Evolutionary conservation across 2,113 vertebrate genomes (phyloP), one percentile per base, ranked within the genome.

Genomic region (Odobenus rosmarus): DNA sequence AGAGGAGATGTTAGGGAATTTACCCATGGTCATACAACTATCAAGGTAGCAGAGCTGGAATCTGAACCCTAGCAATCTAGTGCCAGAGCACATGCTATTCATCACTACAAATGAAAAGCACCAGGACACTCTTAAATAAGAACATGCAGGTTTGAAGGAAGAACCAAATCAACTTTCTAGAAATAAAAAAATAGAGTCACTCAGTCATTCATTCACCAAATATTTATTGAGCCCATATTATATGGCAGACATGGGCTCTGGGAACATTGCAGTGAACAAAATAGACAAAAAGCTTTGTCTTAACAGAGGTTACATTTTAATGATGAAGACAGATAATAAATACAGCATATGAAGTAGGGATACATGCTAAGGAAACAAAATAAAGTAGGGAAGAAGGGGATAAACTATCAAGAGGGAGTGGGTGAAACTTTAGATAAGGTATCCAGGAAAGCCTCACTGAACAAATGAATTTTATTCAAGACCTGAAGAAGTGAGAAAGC

Each of bases 251-350:
- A 59, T 8, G 46, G 53, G 24, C 39, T 90, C 67, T 77, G 23
- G 67, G 53, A 26, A 90, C n/a, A 85, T 13, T 79, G 26, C 7
- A 39, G 36, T 51, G 24, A 91, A 83, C 21, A 91, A 91, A 93
- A 42, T 3, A 55, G 49, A 88, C 23, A 8, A 26, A 87, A 90
- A 82, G 15, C 42, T 51, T 95, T 19, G 5, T 87, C 8, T 28
- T 69, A 46, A 46, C 42, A 69, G 28, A 61, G 51, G 87, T 77
- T 36, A 82, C 55, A 55, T 76, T 91, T 93, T 83, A 82, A 69
- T 71, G 11, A 87, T 76, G 39, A 88, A 72, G 23, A 83, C 42
- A 76, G 57, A 67, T 77, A 91, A 97, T 87, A 90, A 90, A 87
- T 69, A 83, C 11, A 82, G 42, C 13, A 42, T 36, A 31, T 59